Evolutionary conservation across 2,888 invertebrate genomes (phyloP).

Genomic region (Phengaris alcon): DNA sequence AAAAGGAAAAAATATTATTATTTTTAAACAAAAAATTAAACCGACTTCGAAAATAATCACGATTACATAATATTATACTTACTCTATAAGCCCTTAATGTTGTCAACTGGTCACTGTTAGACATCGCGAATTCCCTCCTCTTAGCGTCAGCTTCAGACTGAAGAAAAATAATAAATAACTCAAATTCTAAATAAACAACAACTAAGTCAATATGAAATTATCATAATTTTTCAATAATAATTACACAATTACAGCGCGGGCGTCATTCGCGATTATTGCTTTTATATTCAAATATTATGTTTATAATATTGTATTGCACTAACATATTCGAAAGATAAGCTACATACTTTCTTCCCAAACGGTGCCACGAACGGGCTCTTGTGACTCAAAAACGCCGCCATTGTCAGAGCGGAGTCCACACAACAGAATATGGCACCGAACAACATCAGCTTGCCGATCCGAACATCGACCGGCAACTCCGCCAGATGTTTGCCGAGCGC

Average conservation of each 20-base stretch:
- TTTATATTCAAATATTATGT: too few relatives aligned
- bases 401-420: slow-evolving; percentile 93
- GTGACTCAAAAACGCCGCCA: slow-evolving; percentile 90
- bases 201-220: too few relatives aligned
- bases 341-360: slow-evolving; percentile 81
- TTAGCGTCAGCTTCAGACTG: slow-evolving; percentile 84
- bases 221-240: too few relatives aligned
- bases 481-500: slow-evolving; percentile 93
- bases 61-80: slow-evolving; percentile 39
- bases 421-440: slow-evolving; percentile 96
- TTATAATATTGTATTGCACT: too few relatives aligned
- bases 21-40: too few relatives aligned
- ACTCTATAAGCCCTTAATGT: slow-evolving; percentile 91
- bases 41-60: too few relatives aligned
- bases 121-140: slow-evolving; percentile 86
- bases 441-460: slow-evolving; percentile 94
- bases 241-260: too few relatives aligned
- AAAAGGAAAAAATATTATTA: too few relatives aligned
- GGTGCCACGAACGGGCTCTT: slow-evolving; percentile 89
- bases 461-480: slow-evolving; percentile 92
- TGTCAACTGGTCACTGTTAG: slow-evolving; percentile 93
- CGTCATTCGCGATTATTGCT: too few relatives aligned
- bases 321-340: background rate
- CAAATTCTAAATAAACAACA: too few relatives aligned
- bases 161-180: background rate